Evolutionary conservation across 2,113 vertebrate species (phyloP).

Genomic region (Lophura nycthemera): DNA sequence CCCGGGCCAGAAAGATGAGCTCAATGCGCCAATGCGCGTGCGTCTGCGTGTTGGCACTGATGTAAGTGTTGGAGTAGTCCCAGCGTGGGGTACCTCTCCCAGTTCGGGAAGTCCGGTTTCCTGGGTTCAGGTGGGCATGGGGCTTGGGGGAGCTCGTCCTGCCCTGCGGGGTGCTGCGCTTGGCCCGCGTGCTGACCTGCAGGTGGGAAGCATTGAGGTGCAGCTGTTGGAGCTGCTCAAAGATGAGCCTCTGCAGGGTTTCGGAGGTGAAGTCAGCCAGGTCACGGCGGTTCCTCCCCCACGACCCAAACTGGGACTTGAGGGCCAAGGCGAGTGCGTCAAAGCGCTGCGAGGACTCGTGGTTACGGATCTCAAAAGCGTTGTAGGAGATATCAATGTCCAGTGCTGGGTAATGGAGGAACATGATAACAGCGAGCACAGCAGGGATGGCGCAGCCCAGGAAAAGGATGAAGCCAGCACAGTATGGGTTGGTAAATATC

Average conservation of each 20-base stretch:
- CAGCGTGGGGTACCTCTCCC: too few relatives aligned
- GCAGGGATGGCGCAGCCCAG: constrained; percentile 87
- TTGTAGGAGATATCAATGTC: constrained; percentile 99
- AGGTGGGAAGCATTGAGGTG: constrained; percentile 54
- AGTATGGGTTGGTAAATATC: constrained; percentile 90
- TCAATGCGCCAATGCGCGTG: constrained; percentile 96
- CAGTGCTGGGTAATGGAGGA: constrained; percentile 91
- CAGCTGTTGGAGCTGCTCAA: constrained; percentile 82
- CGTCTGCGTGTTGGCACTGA: constrained; percentile 89
- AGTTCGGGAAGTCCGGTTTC: too few relatives aligned
- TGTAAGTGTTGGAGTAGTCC: constrained; percentile 71
- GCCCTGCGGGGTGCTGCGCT: not conserved
- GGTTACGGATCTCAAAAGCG: constrained; percentile 96
- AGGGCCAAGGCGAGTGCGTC: constrained; percentile 91
- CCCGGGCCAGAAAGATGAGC: constrained; percentile 93
- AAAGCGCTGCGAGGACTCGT: constrained; percentile 93
- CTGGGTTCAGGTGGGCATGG: rapidly evolving
- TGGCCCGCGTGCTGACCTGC: rapidly evolving
- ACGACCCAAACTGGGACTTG: constrained; percentile 93
- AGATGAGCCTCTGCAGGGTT: constrained; percentile 85
- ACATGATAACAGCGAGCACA: constrained; percentile 89
- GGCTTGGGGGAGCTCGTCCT: not conserved
- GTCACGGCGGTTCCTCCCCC: constrained; percentile 91
- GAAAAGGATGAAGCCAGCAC: constrained; percentile 85
- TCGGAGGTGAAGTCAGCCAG: constrained; percentile 84